Percentiles rank a stretch among this genome's conserved stretches.
Evolutionary conservation across 2,113 vertebrate genomes (phyloP).

Genomic region (Triplophysa rosa): DNA sequence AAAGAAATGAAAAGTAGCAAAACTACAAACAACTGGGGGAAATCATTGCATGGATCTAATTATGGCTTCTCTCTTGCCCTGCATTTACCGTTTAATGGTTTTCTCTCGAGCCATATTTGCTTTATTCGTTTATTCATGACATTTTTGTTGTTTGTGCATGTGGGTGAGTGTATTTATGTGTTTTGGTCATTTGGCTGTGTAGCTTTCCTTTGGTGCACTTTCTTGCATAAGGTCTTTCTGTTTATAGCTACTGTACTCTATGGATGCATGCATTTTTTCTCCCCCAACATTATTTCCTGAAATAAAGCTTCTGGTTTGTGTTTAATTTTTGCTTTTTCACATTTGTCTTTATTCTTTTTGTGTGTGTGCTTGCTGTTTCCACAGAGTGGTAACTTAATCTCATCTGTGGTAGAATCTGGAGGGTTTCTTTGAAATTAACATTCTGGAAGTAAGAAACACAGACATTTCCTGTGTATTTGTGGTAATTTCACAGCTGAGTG

Average conservation of each 20-base stretch:
- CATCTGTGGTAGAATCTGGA: slow-evolving; percentile 42
- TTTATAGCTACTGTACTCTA: background rate
- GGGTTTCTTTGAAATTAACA: slow-evolving; percentile 58
- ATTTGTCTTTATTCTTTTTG: background rate
- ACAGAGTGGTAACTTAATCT: slow-evolving; percentile 51
- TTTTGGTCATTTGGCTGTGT: slow-evolving; percentile 39
- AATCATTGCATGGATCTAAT: slow-evolving; percentile 55
- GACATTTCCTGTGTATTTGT: slow-evolving; percentile 57
- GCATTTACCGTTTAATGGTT: slow-evolving; percentile 48
- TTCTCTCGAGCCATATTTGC: slow-evolving; percentile 48
- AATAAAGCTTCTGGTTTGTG: background rate
- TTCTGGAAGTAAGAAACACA: slow-evolving; percentile 52
- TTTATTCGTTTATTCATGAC: slow-evolving; percentile 40
- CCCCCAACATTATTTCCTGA: background rate
- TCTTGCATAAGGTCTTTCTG: no score
- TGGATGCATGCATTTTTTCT: no score
- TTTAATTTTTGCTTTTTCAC: background rate
- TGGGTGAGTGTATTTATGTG: slow-evolving; percentile 10
- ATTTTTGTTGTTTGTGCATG: slow-evolving; percentile 24
- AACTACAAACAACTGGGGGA: slow-evolving; percentile 32
- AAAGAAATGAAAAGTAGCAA: slow-evolving; percentile 43
- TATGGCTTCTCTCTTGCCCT: slow-evolving; percentile 55
- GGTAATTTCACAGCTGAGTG: slow-evolving; percentile 66
- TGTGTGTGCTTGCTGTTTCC: slow-evolving; percentile 9
- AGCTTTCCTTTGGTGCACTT: slow-evolving; percentile 14